Base-by-base conservation (phyloP, 23 tunicate species). In the Diplosoma virens region DNA sequence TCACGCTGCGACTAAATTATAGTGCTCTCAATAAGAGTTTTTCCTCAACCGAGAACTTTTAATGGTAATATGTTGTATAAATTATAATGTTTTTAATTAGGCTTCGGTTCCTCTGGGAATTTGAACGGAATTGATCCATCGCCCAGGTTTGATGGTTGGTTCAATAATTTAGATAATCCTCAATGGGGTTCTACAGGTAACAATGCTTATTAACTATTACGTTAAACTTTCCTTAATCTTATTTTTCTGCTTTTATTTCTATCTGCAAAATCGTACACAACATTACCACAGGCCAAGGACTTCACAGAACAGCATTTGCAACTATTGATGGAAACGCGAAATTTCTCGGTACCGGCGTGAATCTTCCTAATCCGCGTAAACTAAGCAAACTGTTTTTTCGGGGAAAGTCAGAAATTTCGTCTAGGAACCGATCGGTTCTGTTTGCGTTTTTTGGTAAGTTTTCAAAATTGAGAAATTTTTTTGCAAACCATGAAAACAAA, bases 161-260 rank as follows among this genome's bases (percentile, higher is more conserved):
- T 85, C 75, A 92, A 92, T 59, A 92, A 92, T 53, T 77, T 80
- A 17, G 83, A 75, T 24, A 91, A 92, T 50, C 84, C 97, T 0
- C 63, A 85, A 0, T 92, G 97, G 97, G 97, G 97, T 0, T 46
- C 97, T 0, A 84, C 87, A 80, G 97, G 97, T 90, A 71, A 76
- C 52, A 16, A 45, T 9, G 14, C 52, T 11, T 45, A 45, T 45
- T 45, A 16, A n/a, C n/a, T n/a, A n/a, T n/a, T n/a, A n/a, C n/a
- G n/a, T n/a, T n/a, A n/a, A n/a, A n/a, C n/a, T n/a, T n/a, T n/a
- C n/a, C n/a, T n/a, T n/a, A n/a, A n/a, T n/a, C n/a, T n/a, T n/a
- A n/a, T n/a, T n/a, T n/a, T n/a, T n/a, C n/a, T n/a, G n/a, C n/a
- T n/a, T n/a, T n/a, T n/a, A n/a, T n/a, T n/a, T n/a, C n/a, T n/a